These are phyloP conservation scores for Helicoverpa assulta DNA, from an alignment of 2,888 invertebrate species.

Conservation along the genomic window DNA sequence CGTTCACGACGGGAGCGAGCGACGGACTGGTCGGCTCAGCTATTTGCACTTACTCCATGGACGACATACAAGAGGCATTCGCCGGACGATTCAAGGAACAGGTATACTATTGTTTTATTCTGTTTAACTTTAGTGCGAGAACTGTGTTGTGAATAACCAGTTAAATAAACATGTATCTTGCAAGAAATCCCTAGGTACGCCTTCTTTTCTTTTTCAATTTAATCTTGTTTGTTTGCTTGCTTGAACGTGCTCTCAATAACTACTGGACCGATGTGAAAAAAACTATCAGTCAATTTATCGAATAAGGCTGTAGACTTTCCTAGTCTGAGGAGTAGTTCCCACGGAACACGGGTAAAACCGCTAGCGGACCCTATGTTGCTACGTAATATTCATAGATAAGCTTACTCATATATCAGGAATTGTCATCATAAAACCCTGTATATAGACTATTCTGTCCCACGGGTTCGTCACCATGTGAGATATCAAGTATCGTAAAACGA, in stretches of 20 bases:
- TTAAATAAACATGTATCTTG: neutral
- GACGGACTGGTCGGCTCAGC: slow-evolving; percentile 93
- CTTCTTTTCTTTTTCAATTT: no score
- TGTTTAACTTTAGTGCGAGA: slow-evolving; percentile 3
- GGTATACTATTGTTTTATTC: slow-evolving; percentile 63
- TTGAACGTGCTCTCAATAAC: no score
- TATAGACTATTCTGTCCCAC: neutral
- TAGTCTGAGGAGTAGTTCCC: no score
- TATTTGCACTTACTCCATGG: slow-evolving; percentile 92
- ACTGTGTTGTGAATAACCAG: neutral
- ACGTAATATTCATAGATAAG: no score
- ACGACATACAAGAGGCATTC: slow-evolving; percentile 92
- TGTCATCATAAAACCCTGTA: neutral
- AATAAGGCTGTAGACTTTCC: no score
- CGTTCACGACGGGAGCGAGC: slow-evolving; percentile 92
- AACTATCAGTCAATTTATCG: no score
- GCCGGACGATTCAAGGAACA: slow-evolving; percentile 93
- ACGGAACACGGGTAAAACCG: no score
- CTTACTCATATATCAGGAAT: no score
- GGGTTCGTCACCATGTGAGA: slow-evolving; percentile 11
- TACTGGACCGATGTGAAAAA: neutral
- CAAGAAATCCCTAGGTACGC: neutral
- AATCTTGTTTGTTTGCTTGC: no score
- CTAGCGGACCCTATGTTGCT: no score
- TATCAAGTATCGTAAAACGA: slow-evolving; percentile 18